Evolutionary conservation across 2,113 vertebrate species (phyloP).

Genomic region (Columba livia): DNA sequence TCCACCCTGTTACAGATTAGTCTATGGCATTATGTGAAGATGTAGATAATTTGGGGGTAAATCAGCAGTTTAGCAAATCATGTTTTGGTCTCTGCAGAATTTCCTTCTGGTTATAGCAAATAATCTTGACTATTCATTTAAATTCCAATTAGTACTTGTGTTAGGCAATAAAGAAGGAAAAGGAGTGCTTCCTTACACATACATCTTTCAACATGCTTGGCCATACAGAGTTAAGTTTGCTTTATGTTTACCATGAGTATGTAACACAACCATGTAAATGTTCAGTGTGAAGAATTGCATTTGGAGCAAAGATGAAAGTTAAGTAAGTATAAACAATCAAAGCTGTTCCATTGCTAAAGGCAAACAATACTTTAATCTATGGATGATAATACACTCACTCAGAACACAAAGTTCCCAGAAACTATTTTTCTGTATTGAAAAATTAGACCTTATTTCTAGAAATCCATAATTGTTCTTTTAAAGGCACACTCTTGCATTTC

Average conservation of each 20-base stretch:
- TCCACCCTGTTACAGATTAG: neutral
- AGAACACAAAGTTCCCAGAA: neutral
- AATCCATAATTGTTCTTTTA: neutral
- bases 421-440: neutral
- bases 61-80: neutral
- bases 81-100: neutral
- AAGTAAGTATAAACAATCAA: neutral
- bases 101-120: neutral
- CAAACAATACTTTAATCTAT: neutral
- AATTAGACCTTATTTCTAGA: neutral
- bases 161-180: neutral
- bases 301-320: neutral
- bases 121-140: neutral
- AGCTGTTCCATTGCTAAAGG: neutral
- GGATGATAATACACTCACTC: neutral
- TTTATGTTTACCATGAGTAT: neutral
- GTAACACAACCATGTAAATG: neutral
- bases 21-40: neutral
- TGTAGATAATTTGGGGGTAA: neutral
- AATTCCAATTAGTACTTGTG: neutral
- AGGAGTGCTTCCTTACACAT: neutral
- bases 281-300: neutral
- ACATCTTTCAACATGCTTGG: neutral
- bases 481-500: neutral
- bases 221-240: neutral